Percentiles rank a stretch among this genome's conserved stretches.
phyloP scores from a whole-genome alignment of 2,888 invertebrate species.

The Caenorhabditis wallacei region DNA sequence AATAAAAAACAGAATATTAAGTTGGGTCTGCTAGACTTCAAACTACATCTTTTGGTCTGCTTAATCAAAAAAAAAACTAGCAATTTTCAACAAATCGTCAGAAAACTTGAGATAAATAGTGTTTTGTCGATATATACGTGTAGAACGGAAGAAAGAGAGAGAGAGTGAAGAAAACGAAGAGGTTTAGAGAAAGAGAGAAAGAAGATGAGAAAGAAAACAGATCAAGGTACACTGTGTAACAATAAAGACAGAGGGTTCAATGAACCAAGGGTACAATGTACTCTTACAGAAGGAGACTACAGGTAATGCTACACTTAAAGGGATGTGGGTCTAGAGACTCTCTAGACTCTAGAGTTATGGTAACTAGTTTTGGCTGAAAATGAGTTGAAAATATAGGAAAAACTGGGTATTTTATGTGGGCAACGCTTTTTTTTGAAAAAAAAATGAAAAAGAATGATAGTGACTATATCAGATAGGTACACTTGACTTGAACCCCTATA shows the following conservation, averaged over 20 bases:
- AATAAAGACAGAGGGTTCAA: neutral
- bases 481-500: no score
- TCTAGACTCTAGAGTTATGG: no score
- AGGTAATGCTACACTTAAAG: neutral
- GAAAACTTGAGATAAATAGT: neutral
- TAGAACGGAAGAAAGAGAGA: neutral
- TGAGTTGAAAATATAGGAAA: no score
- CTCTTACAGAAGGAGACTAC: neutral
- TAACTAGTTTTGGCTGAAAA: no score
- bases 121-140: no score
- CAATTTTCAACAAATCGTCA: neutral
- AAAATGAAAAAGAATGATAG: no score
- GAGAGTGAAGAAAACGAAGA: neutral
- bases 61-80: no score
- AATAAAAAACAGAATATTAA: neutral
- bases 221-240: no score
- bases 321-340: neutral
- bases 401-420: no score
- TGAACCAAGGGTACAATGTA: constrained; percentile 13
- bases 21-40: neutral
- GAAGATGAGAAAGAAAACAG: neutral
- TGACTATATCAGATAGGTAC: no score
- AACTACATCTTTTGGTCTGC: no score
- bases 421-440: no score
- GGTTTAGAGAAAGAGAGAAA: neutral